Evolutionary conservation across 2,888 invertebrate genomes (phyloP), one percentile per base, ranked within the genome.

Genomic region (Sarcophaga carnaria): DNA sequence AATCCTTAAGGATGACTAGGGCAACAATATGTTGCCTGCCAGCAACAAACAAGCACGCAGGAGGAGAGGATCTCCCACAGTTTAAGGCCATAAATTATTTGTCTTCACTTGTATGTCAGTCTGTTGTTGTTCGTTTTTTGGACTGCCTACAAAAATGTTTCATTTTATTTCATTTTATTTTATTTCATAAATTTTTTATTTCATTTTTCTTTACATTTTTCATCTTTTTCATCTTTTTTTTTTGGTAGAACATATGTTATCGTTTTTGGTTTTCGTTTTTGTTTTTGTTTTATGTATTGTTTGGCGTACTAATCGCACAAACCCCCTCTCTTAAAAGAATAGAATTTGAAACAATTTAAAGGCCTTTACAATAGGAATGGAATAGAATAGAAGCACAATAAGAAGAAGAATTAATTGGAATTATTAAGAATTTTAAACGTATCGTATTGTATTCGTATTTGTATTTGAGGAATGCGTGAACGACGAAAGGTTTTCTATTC

Each of bases 51-150:
- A 37, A 10, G 2, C 8, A 67, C 10, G 45, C 17, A n/a, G 20
- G 12, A n/a, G 20, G 12, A 85, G 17, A 64, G 80, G 62, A 85
- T 85, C 84, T 85, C 76, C 84, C 76, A 80, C 84, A 85, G 84
- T 80, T 80, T 67, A 45, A 62, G 76, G 76, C 67, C 76, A 85
- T 85, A 85, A 85, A 85, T 85, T 85, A 85, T 85, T 80, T 85
- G 71, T 85, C 66, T 85, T 76, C 76, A 71, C 66, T 76, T 85
- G 12, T 17, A 80, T 71, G 71, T 49, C 75, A 76, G 71, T 62
- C 4, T 22, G 45, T 60, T 54, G 27, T 59, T 20, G 62, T 60
- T 11, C 54, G 20, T 25, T 20, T 69, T 79, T 70, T 27, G 64
- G 14, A 62, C 76, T 80, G 80, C 76, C 76, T 70, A 85, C 84